Conservation (phyloP, 2,888 invertebrate genomes). For the Lithodes maja region DNA sequence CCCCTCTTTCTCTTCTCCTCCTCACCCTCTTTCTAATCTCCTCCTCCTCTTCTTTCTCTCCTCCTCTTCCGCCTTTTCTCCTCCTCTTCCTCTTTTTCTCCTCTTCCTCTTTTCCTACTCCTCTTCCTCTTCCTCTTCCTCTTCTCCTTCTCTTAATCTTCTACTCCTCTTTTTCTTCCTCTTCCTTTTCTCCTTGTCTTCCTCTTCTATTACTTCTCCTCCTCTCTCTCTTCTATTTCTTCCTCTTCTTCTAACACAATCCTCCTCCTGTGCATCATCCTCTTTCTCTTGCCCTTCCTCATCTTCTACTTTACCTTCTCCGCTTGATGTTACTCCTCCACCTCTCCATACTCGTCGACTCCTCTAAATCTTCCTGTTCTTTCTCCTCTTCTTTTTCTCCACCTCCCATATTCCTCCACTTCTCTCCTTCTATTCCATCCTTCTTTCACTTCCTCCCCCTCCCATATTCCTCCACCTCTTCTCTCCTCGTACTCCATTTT, state of each 20-base stretch:
- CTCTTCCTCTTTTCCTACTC: neutral
- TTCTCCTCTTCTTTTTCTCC: slow-evolving; percentile 12
- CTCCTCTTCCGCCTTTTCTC: neutral
- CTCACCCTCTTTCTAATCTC: neutral
- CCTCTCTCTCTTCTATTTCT: neutral
- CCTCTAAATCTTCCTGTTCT: neutral
- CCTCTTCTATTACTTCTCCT: neutral
- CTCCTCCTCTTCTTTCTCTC: slow-evolving; percentile 10
- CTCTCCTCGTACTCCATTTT: neutral
- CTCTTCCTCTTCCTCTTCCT: neutral
- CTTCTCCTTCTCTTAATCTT: neutral
- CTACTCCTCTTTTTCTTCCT: neutral
- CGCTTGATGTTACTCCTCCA: neutral
- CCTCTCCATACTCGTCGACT: neutral
- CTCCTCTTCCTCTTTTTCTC: neutral
- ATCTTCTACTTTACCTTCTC: neutral
- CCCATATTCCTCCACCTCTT: neutral
- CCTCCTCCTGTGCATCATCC: neutral
- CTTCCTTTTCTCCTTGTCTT: neutral
- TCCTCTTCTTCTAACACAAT: neutral
- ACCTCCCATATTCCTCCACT: neutral
- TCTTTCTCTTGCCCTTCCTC: neutral
- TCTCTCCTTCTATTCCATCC: no score
- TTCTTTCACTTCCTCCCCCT: no score
- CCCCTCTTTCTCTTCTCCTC: slow-evolving; percentile 2